phyloP scores from a whole-genome alignment of 2,888 invertebrate genomes.

The Lumbricus terrestris region DNA sequence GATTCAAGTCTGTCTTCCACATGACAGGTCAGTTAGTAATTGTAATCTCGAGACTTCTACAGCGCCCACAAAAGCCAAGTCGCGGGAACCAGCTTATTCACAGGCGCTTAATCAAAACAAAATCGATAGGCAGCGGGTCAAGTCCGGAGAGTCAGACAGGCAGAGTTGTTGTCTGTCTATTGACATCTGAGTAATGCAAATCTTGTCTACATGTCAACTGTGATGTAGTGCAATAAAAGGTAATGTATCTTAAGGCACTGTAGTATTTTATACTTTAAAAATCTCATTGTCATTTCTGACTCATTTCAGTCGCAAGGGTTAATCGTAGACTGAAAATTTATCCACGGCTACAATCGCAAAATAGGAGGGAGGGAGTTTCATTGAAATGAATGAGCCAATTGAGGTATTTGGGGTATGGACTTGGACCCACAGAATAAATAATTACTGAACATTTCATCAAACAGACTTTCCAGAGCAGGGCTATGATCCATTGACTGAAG shows the following conservation, averaged over 20 bases:
- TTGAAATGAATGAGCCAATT: too few species aligned
- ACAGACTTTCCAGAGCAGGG: neutral
- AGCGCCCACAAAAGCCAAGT: too few species aligned
- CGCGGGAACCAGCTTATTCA: too few species aligned
- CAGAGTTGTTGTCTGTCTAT: conserved; percentile 9
- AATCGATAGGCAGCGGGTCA: too few species aligned
- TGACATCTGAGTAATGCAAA: neutral
- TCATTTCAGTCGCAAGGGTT: neutral
- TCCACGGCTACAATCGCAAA: neutral
- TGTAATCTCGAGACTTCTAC: too few species aligned
- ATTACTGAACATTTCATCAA: too few species aligned
- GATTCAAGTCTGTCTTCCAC: conserved; percentile 57
- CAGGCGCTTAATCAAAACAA: too few species aligned
- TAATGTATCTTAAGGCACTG: neutral
- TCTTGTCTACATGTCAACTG: neutral
- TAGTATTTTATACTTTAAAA: neutral
- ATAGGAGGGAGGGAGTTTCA: too few species aligned
- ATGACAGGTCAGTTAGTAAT: conserved; percentile 51
- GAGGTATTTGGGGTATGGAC: too few species aligned
- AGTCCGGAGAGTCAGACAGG: too few species aligned
- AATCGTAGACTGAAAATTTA: neutral
- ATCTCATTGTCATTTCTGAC: neutral
- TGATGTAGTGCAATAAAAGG: neutral
- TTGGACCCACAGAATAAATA: too few species aligned
- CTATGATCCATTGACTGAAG: neutral